Conservation (phyloP, 2,888 invertebrate species). For the Ophioninae sp. region DNA sequence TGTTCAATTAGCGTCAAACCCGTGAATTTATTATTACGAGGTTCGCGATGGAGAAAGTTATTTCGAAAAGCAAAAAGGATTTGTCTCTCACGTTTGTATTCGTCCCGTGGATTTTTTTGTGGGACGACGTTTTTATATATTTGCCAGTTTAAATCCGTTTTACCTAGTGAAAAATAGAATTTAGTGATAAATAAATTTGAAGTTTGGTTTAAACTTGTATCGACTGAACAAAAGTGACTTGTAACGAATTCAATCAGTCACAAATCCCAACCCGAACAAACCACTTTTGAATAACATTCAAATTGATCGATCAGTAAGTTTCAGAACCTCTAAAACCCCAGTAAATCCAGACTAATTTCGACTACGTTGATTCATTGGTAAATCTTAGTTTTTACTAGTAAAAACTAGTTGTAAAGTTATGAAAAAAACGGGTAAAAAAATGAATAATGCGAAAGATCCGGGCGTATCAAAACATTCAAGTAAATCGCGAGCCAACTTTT, state of each 20-base stretch:
- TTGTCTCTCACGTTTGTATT: not conserved
- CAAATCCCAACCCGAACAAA: not conserved
- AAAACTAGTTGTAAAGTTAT: not conserved
- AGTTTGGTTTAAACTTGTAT: not conserved
- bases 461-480: constrained; percentile 4
- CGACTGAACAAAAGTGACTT: not conserved
- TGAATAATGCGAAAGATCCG: not conserved
- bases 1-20: not conserved
- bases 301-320: not conserved
- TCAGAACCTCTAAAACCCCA: not conserved
- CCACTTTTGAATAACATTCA: not conserved
- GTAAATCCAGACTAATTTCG: not conserved
- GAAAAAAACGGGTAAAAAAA: not conserved
- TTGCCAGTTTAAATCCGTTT: not conserved
- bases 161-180: not conserved
- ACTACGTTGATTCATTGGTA: not conserved
- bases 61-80: not conserved
- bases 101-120: not conserved
- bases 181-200: not conserved
- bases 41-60: not conserved
- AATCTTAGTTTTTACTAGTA: not conserved
- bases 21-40: not conserved
- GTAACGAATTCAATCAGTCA: not conserved
- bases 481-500: constrained; percentile 5
- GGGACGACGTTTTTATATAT: not conserved